Conservation (phyloP, 1,140 invertebrate genomes). For the Gonatopus flavifemur region DNA sequence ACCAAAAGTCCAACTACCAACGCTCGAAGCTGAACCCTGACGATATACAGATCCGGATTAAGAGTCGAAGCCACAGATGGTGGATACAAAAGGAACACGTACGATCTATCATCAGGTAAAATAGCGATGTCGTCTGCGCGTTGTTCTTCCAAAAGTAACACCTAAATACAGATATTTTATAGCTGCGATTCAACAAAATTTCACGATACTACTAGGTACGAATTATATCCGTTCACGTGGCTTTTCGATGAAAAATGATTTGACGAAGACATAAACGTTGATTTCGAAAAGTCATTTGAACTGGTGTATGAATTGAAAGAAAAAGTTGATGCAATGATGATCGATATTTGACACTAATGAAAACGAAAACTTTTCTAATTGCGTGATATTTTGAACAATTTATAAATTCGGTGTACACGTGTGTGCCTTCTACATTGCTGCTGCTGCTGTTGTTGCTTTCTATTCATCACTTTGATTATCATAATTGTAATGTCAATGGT, state of each 20-base stretch:
- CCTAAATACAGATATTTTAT: slow-evolving; percentile 52
- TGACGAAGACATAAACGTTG: no score
- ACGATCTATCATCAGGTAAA: slow-evolving; percentile 75
- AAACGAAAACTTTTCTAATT: no score
- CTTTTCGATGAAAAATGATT: no score
- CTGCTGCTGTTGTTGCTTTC: slow-evolving; percentile 28
- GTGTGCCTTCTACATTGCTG: slow-evolving; percentile 51
- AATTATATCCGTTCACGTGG: no score
- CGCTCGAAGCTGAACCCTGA: slow-evolving; percentile 82
- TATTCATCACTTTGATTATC: no score
- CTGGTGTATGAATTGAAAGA: no score
- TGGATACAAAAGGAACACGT: slow-evolving; percentile 87
- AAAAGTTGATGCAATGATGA: no score
- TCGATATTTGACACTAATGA: no score
- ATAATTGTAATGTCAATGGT: slow-evolving; percentile 25
- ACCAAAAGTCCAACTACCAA: slow-evolving; percentile 85
- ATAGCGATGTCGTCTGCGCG: slow-evolving; percentile 44
- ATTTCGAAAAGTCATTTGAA: no score
- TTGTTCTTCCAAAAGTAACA: slow-evolving; percentile 70
- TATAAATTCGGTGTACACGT: no score
- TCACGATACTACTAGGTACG: no score
- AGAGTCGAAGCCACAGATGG: slow-evolving; percentile 70
- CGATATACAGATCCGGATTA: slow-evolving; percentile 78
- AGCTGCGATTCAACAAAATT: not conserved
- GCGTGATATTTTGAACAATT: no score